Base-by-base conservation (phyloP, 2,113 vertebrate species). In the Heterocephalus glaber region DNA sequence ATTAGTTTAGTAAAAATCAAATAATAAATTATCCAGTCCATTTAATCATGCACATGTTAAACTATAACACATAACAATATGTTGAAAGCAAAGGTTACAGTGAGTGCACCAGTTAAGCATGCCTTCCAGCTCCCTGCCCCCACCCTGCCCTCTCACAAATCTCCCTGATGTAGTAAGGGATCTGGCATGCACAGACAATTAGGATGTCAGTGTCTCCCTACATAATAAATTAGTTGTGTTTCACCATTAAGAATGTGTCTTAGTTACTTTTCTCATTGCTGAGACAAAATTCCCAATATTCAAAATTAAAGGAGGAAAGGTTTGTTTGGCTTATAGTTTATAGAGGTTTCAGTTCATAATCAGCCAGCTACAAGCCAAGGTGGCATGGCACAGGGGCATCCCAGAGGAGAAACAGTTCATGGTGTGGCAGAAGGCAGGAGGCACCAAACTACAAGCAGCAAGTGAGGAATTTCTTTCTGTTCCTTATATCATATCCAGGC, bases 71-170 rank as follows among this genome's bases (percentile, higher is more conserved):
- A 54, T 20, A 81, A 17, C 70, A 88, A 4, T 35, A 20, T 56
- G 1, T 80, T 90, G 82, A 49, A 61, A 95, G 0, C 13, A 49
- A 66, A 74, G 20, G 10, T 28, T 44, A 33, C 79, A 68, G 49
- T 24, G 22, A 54, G 10, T 8, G 16, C 28, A 28, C 14, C 14
- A 54, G 19, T 26, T 56, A 83, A 80, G 33, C 0, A 7, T 7
- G 33, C 28, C 26, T 1, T 30, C 38, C 4, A 33, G 7, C 26
- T 52, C 24, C 81, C 54, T 12, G 6, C 12, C 7, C 24, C 68
- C 24, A 35, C n/a, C 5, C 54, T 17, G 2, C 30, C 54, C 0
- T 6, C 19, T 35, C 16, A 13, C 9, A 30, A 0, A 56, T 8
- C 10, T n/a, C 30, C 41, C 61, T 38, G 13, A 38, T 33, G 10